These are phyloP conservation scores for Pedionomus torquatus DNA, from an alignment of 2,113 vertebrate genomes.

Conservation along the genomic window DNA sequence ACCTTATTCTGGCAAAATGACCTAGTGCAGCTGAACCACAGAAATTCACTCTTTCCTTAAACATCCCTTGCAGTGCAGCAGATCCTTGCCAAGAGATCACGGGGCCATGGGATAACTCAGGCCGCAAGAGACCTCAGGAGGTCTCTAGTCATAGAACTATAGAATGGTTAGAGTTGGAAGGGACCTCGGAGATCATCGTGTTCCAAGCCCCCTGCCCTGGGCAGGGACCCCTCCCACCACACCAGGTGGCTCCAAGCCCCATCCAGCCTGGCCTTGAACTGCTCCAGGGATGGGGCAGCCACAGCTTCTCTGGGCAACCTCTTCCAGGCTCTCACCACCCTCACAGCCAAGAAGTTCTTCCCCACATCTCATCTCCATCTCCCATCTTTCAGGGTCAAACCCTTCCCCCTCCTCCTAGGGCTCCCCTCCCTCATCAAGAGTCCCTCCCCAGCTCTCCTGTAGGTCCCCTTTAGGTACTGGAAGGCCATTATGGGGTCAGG, in stretches of 20 bases:
- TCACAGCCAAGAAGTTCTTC: no score
- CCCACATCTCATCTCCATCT: no score
- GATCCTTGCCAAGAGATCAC: not conserved
- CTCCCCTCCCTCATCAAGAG: no score
- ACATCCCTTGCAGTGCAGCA: fast-evolving
- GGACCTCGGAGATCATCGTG: not conserved
- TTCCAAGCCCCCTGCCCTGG: not conserved
- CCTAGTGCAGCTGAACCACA: not conserved
- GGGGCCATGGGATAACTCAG: not conserved
- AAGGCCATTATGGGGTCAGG: not conserved
- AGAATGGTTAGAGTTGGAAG: not conserved
- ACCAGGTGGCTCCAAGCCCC: not conserved
- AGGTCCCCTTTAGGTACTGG: not conserved
- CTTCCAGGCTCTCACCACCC: no score
- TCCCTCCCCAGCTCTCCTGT: no score
- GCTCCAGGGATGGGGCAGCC: not conserved
- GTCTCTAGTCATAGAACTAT: no score
- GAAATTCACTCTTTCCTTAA: not conserved
- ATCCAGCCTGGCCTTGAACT: not conserved
- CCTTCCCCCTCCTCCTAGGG: no score
- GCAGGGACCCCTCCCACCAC: not conserved
- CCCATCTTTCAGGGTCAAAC: no score
- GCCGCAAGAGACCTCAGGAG: not conserved
- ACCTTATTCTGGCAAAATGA: not conserved
- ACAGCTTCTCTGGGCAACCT: no score